These are phyloP conservation scores for Andricus curvator DNA, from an alignment of 2,888 invertebrate species.

Conservation along the genomic window DNA sequence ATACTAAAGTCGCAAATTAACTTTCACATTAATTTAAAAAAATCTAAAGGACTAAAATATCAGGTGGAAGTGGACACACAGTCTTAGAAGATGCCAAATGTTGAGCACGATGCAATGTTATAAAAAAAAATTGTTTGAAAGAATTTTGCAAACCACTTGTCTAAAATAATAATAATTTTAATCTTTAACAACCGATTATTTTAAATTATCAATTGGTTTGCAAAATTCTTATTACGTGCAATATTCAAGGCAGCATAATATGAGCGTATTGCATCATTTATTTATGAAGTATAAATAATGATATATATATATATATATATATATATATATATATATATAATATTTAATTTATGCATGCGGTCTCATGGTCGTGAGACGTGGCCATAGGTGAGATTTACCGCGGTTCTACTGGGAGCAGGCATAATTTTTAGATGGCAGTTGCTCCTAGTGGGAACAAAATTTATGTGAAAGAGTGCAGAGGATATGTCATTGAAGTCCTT, in stretches of 20 bases:
- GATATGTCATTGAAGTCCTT: constrained; percentile 4
- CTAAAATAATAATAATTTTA: background rate
- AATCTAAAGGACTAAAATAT: background rate
- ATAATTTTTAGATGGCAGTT: too few relatives aligned
- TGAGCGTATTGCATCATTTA: background rate
- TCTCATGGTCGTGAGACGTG: background rate
- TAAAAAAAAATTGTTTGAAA: too few relatives aligned
- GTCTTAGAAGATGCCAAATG: constrained; percentile 30
- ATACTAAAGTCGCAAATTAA: background rate
- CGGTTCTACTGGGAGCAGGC: too few relatives aligned
- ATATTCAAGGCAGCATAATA: constrained; percentile 12
- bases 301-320: background rate
- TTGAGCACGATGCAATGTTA: constrained; percentile 2
- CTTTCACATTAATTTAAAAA: background rate
- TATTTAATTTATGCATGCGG: background rate
- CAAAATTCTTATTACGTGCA: background rate
- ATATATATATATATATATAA: background rate
- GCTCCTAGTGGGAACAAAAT: background rate
- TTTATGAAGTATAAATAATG: constrained; percentile 3
- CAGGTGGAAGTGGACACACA: background rate
- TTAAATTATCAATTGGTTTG: background rate
- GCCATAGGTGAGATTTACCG: too few relatives aligned
- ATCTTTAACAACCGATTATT: background rate
- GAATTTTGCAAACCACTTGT: background rate
- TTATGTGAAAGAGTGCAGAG: constrained; percentile 25